Evolutionary conservation across 2,113 vertebrate species (phyloP).

Genomic region (Hyla sarda): DNA sequence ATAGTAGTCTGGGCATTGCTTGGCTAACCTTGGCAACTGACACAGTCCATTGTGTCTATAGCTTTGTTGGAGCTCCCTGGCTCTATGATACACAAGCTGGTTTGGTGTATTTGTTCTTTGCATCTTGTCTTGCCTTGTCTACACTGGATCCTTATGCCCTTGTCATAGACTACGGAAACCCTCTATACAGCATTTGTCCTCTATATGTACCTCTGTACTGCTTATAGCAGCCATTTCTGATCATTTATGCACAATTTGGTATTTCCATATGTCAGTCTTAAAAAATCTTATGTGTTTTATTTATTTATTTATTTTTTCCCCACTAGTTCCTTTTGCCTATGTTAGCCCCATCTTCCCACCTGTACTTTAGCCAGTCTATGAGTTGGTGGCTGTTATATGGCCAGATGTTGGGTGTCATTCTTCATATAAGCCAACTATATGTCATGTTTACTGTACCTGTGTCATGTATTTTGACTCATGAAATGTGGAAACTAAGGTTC

Average conservation of each 20-base stretch:
- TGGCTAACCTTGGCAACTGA: slow-evolving; percentile 2
- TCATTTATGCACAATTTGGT: neutral
- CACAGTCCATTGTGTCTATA: slow-evolving; percentile 16
- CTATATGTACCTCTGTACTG: neutral
- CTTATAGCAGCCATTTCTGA: neutral
- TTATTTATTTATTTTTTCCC: neutral
- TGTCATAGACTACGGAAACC: neutral
- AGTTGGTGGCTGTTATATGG: neutral
- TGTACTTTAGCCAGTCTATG: neutral
- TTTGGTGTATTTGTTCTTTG: neutral
- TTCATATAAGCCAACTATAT: too few species aligned
- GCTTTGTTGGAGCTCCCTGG: neutral
- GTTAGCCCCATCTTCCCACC: neutral
- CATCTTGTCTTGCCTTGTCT: neutral
- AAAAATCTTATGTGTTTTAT: neutral
- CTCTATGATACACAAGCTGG: neutral
- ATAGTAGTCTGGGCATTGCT: neutral
- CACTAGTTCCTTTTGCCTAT: neutral
- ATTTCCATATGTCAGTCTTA: neutral
- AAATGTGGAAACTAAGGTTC: too few species aligned
- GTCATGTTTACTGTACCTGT: too few species aligned
- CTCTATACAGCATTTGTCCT: neutral
- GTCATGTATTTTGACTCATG: too few species aligned
- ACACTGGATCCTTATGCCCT: neutral
- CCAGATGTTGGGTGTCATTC: slow-evolving; percentile 6